Percentiles rank a stretch among this genome's conserved stretches.
Evolutionary conservation across 2,113 vertebrate species (phyloP).

Genomic region (Psilopogon haemacephalus): DNA sequence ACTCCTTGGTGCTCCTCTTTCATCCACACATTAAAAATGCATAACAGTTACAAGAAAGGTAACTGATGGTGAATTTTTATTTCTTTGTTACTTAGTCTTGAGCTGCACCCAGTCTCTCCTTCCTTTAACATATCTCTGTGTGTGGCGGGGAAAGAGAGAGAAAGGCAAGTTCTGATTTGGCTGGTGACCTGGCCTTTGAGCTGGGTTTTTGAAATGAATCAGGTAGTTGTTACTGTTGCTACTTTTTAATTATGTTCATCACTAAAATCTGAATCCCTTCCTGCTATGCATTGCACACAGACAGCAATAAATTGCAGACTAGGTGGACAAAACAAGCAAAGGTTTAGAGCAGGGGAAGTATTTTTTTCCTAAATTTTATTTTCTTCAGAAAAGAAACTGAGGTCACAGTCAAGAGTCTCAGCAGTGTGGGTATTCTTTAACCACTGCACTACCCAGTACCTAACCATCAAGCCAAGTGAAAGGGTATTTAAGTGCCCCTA

Average conservation of each 20-base stretch:
- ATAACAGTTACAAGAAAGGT: not conserved
- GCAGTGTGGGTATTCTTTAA: not conserved
- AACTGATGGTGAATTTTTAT: not conserved
- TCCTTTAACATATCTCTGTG: not conserved
- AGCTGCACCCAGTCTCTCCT: not conserved
- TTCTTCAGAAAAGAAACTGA: not conserved
- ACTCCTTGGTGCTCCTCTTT: not conserved
- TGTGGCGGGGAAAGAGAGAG: not conserved
- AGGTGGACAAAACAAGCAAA: not conserved
- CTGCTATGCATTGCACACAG: not conserved
- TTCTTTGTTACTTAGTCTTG: not conserved
- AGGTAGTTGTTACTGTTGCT: not conserved
- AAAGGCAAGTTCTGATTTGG: not conserved
- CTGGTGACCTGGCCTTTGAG: not conserved
- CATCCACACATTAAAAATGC: not conserved
- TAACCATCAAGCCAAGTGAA: not conserved
- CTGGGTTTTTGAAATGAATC: not conserved
- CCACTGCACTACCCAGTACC: not conserved
- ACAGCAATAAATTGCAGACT: not conserved
- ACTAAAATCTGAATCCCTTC: not conserved
- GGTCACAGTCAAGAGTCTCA: not conserved
- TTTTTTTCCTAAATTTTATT: not conserved
- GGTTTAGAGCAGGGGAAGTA: not conserved
- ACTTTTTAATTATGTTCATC: not conserved
- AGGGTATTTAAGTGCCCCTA: not conserved